These are phyloP conservation scores for Rousettus madagascariensis DNA, from an alignment of 2,797 vertebrate species.

Conservation along the genomic window DNA sequence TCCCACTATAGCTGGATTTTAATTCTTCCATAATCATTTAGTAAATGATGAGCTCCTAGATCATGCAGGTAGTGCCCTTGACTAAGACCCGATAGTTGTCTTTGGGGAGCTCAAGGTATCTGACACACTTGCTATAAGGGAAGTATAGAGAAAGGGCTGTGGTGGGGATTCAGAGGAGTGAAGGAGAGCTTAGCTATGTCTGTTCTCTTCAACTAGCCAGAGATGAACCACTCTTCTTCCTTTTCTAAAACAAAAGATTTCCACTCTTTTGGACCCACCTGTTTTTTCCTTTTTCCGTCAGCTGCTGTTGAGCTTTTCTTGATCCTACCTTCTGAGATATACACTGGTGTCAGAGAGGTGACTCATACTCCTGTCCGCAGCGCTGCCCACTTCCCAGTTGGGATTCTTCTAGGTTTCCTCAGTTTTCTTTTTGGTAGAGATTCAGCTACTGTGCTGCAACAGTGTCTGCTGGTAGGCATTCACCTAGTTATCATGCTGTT, in stretches of 20 bases:
- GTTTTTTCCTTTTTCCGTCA: conserved; percentile 62
- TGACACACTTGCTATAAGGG: background rate
- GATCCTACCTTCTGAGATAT: conserved; percentile 10
- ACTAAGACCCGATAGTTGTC: background rate
- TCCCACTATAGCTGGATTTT: conserved; percentile 8
- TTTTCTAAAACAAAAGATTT: conserved; percentile 63
- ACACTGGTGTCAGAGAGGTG: conserved; percentile 37
- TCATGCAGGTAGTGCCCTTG: background rate
- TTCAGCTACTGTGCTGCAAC: background rate
- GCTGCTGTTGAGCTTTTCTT: conserved; percentile 47
- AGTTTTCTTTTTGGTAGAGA: conserved; percentile 39
- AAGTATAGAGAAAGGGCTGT: background rate
- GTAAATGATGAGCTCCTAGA: background rate
- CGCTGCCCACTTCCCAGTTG: conserved; percentile 47
- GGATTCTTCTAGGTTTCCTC: conserved; percentile 54
- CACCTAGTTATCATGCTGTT: background rate
- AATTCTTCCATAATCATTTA: conserved; percentile 22
- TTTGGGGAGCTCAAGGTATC: background rate
- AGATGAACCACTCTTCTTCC: background rate
- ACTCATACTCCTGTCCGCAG: conserved; percentile 38
- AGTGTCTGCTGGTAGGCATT: conserved; percentile 9
- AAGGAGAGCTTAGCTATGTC: background rate
- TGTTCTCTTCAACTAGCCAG: background rate
- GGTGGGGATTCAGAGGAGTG: background rate
- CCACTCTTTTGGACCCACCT: conserved; percentile 16